phyloP scores from a whole-genome alignment of 1,140 invertebrate genomes.

The Metaphire vulgaris region DNA sequence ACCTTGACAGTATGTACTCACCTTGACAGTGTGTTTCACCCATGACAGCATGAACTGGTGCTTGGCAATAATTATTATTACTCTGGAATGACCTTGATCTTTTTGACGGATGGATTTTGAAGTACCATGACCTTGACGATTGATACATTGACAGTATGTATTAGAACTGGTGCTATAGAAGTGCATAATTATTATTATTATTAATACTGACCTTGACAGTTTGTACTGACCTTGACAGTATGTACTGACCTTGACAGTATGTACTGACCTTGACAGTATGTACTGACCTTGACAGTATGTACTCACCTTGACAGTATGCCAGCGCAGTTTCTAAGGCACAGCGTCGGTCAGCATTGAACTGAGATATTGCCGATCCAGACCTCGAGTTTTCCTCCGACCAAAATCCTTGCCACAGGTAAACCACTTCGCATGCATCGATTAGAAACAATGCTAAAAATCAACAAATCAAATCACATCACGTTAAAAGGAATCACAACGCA shows the following conservation, averaged over 20 bases:
- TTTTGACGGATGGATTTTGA: no score
- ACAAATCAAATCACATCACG: constrained; percentile 13
- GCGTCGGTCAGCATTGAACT: constrained; percentile 72
- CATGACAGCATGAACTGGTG: constrained; percentile 71
- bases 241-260: neutral
- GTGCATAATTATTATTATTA: no score
- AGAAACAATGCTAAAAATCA: constrained; percentile 67
- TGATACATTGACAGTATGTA: neutral
- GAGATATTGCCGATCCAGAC: constrained; percentile 63
- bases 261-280: neutral
- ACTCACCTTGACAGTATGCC: constrained; percentile 63
- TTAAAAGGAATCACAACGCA: neutral
- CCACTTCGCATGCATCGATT: constrained; percentile 64
- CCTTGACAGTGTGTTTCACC: constrained; percentile 33
- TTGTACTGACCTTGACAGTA: no score
- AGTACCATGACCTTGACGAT: neutral
- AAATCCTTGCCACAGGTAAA: constrained; percentile 94
- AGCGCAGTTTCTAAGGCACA: constrained; percentile 75
- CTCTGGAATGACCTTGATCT: no score
- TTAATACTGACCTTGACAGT: no score
- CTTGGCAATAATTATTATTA: no score
- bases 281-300: neutral
- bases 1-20: neutral
- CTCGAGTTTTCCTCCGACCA: constrained; percentile 57
- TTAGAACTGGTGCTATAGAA: no score